Percentiles rank a stretch among this genome's conserved stretches.
Evolutionary conservation across 1,140 invertebrate genomes (phyloP).

Genomic region (Nephila pilipes): DNA sequence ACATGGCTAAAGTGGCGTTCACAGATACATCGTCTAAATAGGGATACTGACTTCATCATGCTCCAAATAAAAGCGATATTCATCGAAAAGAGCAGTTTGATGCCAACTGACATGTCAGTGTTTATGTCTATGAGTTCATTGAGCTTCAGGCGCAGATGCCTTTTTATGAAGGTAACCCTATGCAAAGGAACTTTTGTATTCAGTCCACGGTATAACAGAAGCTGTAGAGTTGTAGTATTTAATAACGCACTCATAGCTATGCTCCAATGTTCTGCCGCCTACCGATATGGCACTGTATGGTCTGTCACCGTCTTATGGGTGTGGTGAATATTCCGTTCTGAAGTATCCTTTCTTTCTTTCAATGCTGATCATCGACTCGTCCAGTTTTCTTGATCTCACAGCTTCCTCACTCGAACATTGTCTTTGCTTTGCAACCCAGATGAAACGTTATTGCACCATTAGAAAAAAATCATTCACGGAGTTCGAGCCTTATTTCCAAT

Average conservation of each 20-base stretch:
- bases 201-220: neutral
- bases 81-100: neutral
- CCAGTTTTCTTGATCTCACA: neutral
- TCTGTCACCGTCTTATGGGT: neutral
- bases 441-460: no score
- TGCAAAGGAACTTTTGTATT: constrained; percentile 3
- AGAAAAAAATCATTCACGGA: no score
- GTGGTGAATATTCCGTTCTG: neutral
- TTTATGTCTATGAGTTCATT: neutral
- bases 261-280: neutral
- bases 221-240: no score
- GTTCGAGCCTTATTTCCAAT: no score
- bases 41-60: neutral
- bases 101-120: neutral
- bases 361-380: neutral
- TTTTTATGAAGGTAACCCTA: neutral
- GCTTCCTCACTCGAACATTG: no score
- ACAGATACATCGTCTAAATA: neutral
- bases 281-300: neutral
- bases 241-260: neutral
- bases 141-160: neutral
- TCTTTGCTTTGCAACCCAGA: no score
- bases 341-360: neutral
- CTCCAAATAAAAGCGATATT: neutral
- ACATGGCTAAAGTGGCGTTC: no score